phyloP scores from a whole-genome alignment of 2,797 vertebrate genomes.

The Pseudochaenichthys georgianus region DNA sequence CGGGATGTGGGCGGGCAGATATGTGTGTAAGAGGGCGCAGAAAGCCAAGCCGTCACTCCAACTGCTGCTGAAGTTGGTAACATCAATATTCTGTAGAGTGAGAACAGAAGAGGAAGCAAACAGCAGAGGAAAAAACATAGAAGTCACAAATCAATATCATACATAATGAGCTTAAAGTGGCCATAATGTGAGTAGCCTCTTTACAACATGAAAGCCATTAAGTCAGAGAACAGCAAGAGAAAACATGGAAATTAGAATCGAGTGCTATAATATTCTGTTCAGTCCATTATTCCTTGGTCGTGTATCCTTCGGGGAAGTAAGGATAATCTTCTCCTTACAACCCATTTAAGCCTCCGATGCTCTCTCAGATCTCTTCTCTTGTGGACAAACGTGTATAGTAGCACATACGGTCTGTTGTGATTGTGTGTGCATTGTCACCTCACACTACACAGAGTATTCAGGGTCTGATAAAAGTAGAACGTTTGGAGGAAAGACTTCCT shows the following conservation, averaged over 20 bases:
- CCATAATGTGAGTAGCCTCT: conserved; percentile 14
- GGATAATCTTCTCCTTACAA: conserved; percentile 35
- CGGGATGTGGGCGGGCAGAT: conserved; percentile 93
- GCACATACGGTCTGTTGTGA: conserved; percentile 63
- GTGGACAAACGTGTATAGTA: conserved; percentile 55
- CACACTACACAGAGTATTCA: conserved; percentile 24
- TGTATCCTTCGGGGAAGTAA: conserved; percentile 31
- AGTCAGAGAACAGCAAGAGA: conserved; percentile 50
- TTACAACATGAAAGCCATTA: conserved; percentile 41
- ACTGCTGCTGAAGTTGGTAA: conserved; percentile 96
- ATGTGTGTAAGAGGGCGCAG: conserved; percentile 92
- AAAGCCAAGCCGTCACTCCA: conserved; percentile 94
- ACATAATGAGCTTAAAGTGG: conserved; percentile 35
- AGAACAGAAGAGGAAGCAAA: not conserved
- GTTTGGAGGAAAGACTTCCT: conserved; percentile 65
- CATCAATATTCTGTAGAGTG: conserved; percentile 86
- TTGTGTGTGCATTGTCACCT: conserved; percentile 45
- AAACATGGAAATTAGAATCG: conserved; percentile 26
- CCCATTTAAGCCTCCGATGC: conserved; percentile 15
- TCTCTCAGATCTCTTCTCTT: conserved; percentile 46
- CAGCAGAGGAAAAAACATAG: not conserved
- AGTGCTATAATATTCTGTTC: conserved; percentile 19
- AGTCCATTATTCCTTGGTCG: conserved; percentile 35
- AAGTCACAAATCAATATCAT: conserved; percentile 31
- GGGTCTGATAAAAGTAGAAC: conserved; percentile 50